Conservation (phyloP, 2,797 vertebrate species). For the Sebastes hubbsi region DNA sequence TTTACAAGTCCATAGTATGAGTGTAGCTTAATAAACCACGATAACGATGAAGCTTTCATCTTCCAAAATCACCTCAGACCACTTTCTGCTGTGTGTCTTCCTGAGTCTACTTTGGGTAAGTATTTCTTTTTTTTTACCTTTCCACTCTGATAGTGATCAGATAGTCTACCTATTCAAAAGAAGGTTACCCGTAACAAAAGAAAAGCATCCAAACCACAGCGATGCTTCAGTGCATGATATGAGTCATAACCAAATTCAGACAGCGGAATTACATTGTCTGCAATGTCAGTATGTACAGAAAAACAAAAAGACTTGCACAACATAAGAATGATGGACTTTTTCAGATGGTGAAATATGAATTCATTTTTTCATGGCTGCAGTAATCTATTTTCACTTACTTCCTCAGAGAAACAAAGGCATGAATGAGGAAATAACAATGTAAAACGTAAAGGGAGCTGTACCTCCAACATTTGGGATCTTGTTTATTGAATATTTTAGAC, state of each 20-base stretch:
- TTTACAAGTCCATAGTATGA: background rate
- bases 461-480: background rate
- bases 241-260: background rate
- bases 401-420: conserved; percentile 15
- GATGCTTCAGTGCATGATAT: background rate
- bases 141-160: conserved; percentile 2
- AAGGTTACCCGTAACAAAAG: background rate
- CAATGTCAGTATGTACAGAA: background rate
- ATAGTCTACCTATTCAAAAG: background rate
- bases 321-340: conserved; percentile 10
- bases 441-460: background rate
- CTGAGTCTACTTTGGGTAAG: conserved; percentile 73
- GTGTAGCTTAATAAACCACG: background rate
- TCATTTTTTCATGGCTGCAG: background rate
- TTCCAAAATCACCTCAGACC: conserved; percentile 30
- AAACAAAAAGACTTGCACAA: background rate
- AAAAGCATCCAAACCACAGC: conserved; percentile 15
- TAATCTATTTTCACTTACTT: conserved; percentile 20
- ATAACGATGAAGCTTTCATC: conserved; percentile 28
- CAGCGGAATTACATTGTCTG: background rate
- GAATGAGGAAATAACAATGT: conserved; percentile 36
- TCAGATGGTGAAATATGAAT: conserved; percentile 25
- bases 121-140: background rate
- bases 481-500: background rate
- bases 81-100: conserved; percentile 49